Evolutionary conservation across 2,113 vertebrate species (phyloP), one percentile per base, ranked within the genome.

Genomic region (Beaufortia kweichowensis): DNA sequence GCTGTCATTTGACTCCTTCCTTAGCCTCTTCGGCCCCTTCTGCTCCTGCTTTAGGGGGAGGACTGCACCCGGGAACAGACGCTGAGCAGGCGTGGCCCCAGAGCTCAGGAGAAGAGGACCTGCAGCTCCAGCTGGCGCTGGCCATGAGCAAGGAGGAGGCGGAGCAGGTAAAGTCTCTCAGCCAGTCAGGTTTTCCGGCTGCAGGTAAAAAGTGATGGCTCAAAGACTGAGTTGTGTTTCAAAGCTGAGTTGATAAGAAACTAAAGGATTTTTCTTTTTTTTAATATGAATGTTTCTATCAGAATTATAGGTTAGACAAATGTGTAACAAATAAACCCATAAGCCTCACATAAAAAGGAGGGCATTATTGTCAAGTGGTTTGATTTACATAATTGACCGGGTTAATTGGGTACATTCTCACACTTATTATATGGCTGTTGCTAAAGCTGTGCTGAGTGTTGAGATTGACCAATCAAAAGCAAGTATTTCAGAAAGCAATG

Each of bases 131-230:
- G 90, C 80, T 96, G 82, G 95, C 95, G 63, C 81, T 96, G 84
- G 95, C 95, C 79, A 96, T 96, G 95, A 96, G 95, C 88, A 96
- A 96, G 88, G 95, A 96, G 86, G 95, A 96, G 84, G 95, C 95
- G 0, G 94, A 96, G 86, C 95, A 96, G 95, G 95, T 96, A 94
- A 89, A 83, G 31, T 62, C 35, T 63, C 80, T 67, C 62, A 48
- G 56, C 77, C 70, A 24, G 24, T 68, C 33, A 39, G 70, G 11
- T 76, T 56, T 26, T 35, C 68, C 14, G 21, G 35, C 35, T 55
- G 35, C 67, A 81, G 83, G 68, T 77, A 82, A 84, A 68, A 55
- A 23, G 15, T 3, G 9, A 19, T 31, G n/a, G n/a, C n/a, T n/a
- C n/a, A 21, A 15, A 28, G 21, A 62, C 6, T 14, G 39, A 56